These are phyloP conservation scores for Puntigrus tetrazona DNA, from an alignment of 2,113 vertebrate species.

Conservation along the genomic window DNA sequence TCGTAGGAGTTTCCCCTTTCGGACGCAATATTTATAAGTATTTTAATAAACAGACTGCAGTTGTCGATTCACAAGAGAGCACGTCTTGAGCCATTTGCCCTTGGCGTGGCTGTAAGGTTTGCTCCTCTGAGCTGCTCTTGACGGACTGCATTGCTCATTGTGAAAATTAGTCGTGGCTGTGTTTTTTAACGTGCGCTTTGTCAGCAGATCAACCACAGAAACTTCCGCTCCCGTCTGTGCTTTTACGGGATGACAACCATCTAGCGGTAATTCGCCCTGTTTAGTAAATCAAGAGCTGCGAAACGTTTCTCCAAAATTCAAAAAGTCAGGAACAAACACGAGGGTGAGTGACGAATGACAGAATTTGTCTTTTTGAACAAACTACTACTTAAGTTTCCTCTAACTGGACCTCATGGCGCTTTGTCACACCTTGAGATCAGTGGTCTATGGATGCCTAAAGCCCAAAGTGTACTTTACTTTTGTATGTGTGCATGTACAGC, in stretches of 20 bases:
- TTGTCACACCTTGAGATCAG: slow-evolving; percentile 50
- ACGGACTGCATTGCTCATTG: neutral
- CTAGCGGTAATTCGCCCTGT: neutral
- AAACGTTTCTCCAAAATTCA: neutral
- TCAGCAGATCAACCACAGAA: neutral
- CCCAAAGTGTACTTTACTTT: neutral
- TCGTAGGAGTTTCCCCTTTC: neutral
- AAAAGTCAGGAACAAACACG: neutral
- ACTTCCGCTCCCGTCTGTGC: neutral
- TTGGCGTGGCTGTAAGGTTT: neutral
- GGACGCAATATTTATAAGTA: neutral
- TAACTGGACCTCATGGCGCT: slow-evolving; percentile 17
- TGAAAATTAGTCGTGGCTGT: neutral
- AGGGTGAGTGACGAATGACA: neutral
- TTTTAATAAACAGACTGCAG: neutral
- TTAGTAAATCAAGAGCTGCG: neutral
- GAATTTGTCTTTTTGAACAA: neutral
- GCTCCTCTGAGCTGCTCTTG: neutral
- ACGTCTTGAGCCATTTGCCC: neutral
- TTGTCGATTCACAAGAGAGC: neutral
- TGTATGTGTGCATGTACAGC: neutral
- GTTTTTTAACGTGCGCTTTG: too few species aligned
- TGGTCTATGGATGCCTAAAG: slow-evolving; percentile 49
- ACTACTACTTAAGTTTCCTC: slow-evolving; percentile 21
- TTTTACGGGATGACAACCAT: neutral